phyloP scores from a whole-genome alignment of 2,888 invertebrate species.

The Hipparchia semele region DNA sequence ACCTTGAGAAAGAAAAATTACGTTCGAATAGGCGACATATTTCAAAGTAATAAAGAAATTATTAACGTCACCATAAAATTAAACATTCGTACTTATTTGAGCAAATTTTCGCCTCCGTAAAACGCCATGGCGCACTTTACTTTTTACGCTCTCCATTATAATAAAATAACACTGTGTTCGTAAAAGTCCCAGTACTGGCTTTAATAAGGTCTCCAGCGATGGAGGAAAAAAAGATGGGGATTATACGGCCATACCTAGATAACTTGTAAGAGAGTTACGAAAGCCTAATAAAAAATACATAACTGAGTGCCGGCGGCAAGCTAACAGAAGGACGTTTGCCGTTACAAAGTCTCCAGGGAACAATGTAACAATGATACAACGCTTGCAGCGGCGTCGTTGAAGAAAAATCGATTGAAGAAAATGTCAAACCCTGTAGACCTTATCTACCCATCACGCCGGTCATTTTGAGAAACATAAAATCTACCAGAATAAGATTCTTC shows the following conservation, averaged over 20 bases:
- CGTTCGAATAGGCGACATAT: background rate
- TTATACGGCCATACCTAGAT: slow-evolving; percentile 43
- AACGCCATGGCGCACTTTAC: slow-evolving; percentile 25
- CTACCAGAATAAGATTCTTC: background rate
- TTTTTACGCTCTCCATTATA: slow-evolving; percentile 35
- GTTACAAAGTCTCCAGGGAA: slow-evolving; percentile 58
- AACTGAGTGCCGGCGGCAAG: slow-evolving; percentile 56
- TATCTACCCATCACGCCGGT: slow-evolving; percentile 33
- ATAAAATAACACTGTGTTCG: slow-evolving; percentile 38
- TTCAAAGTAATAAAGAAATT: slow-evolving; percentile 9
- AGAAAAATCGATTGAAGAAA: slow-evolving; percentile 65
- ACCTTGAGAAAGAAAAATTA: background rate
- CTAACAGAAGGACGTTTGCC: slow-evolving; percentile 59
- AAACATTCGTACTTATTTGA: slow-evolving; percentile 21
- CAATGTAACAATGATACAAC: slow-evolving; percentile 70
- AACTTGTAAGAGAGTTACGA: slow-evolving; percentile 58
- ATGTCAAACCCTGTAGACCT: slow-evolving; percentile 60
- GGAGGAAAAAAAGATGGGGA: slow-evolving; percentile 37
- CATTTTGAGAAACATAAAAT: slow-evolving; percentile 35
- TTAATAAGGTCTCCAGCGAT: slow-evolving; percentile 41
- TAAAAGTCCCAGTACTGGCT: slow-evolving; percentile 38
- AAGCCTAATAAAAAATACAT: slow-evolving; percentile 67
- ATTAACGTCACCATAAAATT: slow-evolving; percentile 13
- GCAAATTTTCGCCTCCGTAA: slow-evolving; percentile 23
- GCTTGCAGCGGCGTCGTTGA: slow-evolving; percentile 56